Evolutionary conservation across 1,140 invertebrate genomes (phyloP), one percentile per base, ranked within the genome.

Genomic region (Bombus pyrosoma): DNA sequence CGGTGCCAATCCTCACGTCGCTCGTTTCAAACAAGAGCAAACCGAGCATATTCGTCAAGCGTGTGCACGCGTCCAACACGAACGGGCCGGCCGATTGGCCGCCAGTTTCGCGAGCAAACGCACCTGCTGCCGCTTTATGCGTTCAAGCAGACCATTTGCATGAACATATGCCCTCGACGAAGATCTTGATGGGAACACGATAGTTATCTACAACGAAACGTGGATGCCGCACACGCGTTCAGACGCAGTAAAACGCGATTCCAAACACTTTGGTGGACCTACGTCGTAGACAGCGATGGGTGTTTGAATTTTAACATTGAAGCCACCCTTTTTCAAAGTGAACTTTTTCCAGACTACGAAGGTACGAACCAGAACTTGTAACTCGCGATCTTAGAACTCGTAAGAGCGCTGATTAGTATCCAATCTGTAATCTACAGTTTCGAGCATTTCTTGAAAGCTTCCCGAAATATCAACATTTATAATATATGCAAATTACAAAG

Each of bases 131-230:
- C 34, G 37, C 85, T 75, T 74, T 47, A 75, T 62, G 71, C 64
- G 43, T 75, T 57, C 47, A 75, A 69, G 78, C 64, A 57, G 69
- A n/a, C 74, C 77, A 89, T 77, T 82, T 81, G 87, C 85, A 77
- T 83, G 71, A 80, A 83, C 79, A 88, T 72, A 68, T 73, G 62
- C 83, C 32, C 64, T 47, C 64, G 64, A 77, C 32, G 64, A 86
- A 79, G 43, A 85, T 47, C 71, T 69, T 57, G 87, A 88, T 86
- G 86, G 64, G 69, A 87, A 88, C 81, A 80, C 64, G 79, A 86
- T 86, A 81, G 78, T 88, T 86, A 86, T 89, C 83, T 83, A 66
- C 62, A 82, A 47, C 62, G 59, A 68, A 75, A 85, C 59, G 41
- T n/a, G 68, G 62, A 83, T 85, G 79, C 53, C 79, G 62, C 43